Evolutionary conservation across 1,140 invertebrate genomes (phyloP), one percentile per base, ranked within the genome.

Genomic region (Drosophila albomicans): DNA sequence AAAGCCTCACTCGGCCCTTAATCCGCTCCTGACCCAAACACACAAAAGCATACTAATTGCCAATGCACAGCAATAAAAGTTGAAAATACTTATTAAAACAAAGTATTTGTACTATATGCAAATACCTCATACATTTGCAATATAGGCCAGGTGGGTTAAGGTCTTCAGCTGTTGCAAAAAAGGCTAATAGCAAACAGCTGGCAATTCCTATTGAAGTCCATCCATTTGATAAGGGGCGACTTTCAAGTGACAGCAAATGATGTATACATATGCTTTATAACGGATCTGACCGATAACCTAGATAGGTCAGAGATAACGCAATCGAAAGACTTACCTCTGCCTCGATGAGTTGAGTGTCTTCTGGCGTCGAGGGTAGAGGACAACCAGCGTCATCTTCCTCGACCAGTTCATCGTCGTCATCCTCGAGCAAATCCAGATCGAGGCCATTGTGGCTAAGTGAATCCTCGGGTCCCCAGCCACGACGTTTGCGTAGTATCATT

Each of bases 321-420:
- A 62, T 25, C 20, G 20, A 25, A 25, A 25, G 20, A 64, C 68
- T 81, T 82, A 95, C 95, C 93, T 97, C 96, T 69, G 95, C 95
- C 93, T 97, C 96, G 59, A 97, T 93, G 43, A 97, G 94, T 91
- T 96, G 95, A 81, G 96, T 96, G 92, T 97, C 96, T 93, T 97
- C 96, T 4, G 97, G 96, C n/a, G 97, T 97, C 1, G 96, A 97
- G 8, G 97, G 97, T 63, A 97, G 91, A 2, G 96, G 96, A 91
- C 96, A 97, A 11, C 96, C 96, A 58, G 95, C 95, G 61, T 96
- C 96, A 87, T 97, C 96, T 76, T 96, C 96, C 82, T 97, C 96
- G 41, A 95, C 96, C 51, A 93, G 69, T 57, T 86, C 92, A 32
- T 91, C 88, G 11, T 91, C 88, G 10, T 91, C 90, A 49, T 91